Evolutionary conservation across 2,888 invertebrate genomes (phyloP).

Genomic region (Cataglyphis altisquamis): DNA sequence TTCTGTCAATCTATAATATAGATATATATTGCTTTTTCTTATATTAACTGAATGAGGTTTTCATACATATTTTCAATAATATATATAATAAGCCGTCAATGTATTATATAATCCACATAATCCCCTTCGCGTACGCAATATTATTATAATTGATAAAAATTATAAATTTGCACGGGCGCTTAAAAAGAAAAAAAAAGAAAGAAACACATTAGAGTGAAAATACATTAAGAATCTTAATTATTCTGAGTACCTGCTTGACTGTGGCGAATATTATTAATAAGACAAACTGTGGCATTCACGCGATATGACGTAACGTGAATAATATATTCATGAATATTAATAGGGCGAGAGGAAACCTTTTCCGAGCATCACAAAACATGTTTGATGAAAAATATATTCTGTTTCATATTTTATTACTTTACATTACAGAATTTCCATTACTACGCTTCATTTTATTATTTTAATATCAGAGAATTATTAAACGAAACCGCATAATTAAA

Average conservation of each 20-base stretch:
- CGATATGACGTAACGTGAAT: not conserved
- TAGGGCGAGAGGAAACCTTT: not conserved
- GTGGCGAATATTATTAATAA: conserved; percentile 32
- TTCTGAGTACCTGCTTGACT: conserved; percentile 17
- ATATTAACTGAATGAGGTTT: not conserved
- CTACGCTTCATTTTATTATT: not conserved
- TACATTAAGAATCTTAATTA: conserved; percentile 27
- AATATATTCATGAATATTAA: conserved; percentile 38
- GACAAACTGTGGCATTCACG: not conserved
- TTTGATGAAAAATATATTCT: conserved; percentile 33
- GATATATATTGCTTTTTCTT: not conserved
- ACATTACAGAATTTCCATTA: conserved; percentile 10
- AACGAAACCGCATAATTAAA: not conserved
- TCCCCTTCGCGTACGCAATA: conserved; percentile 17
- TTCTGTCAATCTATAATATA: not conserved
- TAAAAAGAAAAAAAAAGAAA: not conserved
- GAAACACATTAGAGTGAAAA: not conserved
- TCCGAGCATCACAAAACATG: not conserved
- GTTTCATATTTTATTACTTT: not conserved
- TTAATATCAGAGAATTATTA: not conserved
- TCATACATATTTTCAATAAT: not conserved
- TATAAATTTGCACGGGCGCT: not conserved
- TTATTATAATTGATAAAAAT: conserved; percentile 37
- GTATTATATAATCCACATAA: not conserved
- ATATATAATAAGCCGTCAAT: not conserved